phyloP scores from a whole-genome alignment of 1,140 invertebrate species.

The Drosophila subpulchrella region DNA sequence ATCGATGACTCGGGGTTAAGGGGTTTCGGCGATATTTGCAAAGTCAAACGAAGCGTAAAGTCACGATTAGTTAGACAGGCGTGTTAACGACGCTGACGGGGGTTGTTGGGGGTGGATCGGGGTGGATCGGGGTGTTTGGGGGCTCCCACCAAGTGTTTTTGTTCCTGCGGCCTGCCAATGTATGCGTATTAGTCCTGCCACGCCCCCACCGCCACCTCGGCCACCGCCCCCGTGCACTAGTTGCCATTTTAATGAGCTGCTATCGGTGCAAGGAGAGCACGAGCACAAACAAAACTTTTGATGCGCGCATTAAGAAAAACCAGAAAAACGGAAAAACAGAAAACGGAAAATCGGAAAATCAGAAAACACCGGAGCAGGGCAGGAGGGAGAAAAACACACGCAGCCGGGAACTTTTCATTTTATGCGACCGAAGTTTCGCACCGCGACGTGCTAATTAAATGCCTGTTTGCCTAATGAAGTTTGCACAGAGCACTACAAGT shows the following conservation, averaged over 20 bases:
- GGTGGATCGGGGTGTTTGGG: background rate
- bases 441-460: conserved; percentile 80
- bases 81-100: conserved; percentile 70
- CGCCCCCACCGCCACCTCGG: background rate
- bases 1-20: conserved; percentile 63
- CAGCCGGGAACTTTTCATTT: conserved; percentile 58
- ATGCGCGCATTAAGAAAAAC: conserved; percentile 64
- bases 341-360: conserved; percentile 29
- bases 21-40: conserved; percentile 76
- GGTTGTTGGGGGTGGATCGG: conserved; percentile 1
- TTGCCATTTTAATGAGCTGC: conserved; percentile 77
- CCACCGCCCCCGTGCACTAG: conserved; percentile 31
- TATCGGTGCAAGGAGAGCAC: conserved; percentile 45
- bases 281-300: conserved; percentile 72
- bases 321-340: conserved; percentile 31
- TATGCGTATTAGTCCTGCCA: conserved; percentile 53
- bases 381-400: conserved; percentile 17
- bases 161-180: conserved; percentile 53
- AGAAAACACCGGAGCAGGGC: conserved; percentile 16
- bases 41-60: conserved; percentile 84
- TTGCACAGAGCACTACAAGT: conserved; percentile 58
- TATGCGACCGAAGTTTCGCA: conserved; percentile 66
- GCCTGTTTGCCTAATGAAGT: conserved; percentile 80
- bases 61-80: conserved; percentile 84
- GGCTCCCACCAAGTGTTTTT: conserved; percentile 12